Evolutionary conservation across 1,140 invertebrate species (phyloP), one percentile per base, ranked within the genome.

Genomic region (Drosophila pseudoananassae): DNA sequence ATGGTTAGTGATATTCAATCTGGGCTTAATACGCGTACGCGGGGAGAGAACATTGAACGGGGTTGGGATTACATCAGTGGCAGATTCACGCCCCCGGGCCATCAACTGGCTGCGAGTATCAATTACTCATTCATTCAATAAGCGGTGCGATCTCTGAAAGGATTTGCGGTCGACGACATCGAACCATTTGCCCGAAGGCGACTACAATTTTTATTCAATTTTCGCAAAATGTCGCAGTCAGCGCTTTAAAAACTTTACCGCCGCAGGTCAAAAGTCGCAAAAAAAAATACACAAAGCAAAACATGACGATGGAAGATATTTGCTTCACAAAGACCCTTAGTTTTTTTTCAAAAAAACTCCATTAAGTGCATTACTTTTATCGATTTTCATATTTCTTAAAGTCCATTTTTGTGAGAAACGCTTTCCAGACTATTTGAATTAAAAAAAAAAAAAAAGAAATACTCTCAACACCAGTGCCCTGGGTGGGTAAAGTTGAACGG

Each of bases 121-220:
- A 88, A 83, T 88, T 88, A 88, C 78, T 72, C 78, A 79, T 83
- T 88, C 72, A 83, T 82, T 65, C 71, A 66, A 72, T 76, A 77
- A 72, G 58, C 78, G 65, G 14, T 7, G 12, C 47, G 31, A 29
- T 38, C 54, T 23, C 59, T 25, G 40, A 66, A 61, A 69, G 81
- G 58, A 80, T 80, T 76, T 79, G 64, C 70, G 63, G 55, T 56
- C 61, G 56, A 58, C 72, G 65, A 43, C 43, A 49, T 73, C n/a
- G 33, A 73, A 20, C 43, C 45, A 38, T 56, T 63, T 47, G 43
- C 70, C 53, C 80, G 20, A 81, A 70, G 54, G 69, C 74, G 57
- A 51, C 68, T 77, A 74, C 63, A 68, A 63, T 87, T 87, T 85
- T 76, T 85, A 87, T 87, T 85, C 82, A 87, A 85, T 85, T 84